Conservation (phyloP, 2,888 invertebrate genomes). For the Synergus japonicus region DNA sequence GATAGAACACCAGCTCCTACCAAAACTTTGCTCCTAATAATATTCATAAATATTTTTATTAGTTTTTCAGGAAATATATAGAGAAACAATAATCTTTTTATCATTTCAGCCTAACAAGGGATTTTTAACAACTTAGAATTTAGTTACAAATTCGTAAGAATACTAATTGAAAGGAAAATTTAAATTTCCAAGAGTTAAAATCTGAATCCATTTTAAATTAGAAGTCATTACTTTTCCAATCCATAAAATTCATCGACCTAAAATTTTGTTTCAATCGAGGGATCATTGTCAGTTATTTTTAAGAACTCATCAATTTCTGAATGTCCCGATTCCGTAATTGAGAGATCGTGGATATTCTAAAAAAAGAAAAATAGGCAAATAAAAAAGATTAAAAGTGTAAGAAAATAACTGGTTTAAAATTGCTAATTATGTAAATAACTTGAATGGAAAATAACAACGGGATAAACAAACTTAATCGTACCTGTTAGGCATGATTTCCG, state of each 20-base stretch:
- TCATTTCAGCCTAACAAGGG: too few species aligned
- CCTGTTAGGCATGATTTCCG: constrained; percentile 68
- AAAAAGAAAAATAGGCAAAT: not conserved
- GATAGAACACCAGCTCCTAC: constrained; percentile 62
- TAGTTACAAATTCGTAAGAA: too few species aligned
- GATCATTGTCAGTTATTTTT: not conserved
- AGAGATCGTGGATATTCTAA: not conserved
- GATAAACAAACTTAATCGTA: constrained; percentile 49
- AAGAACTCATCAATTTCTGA: not conserved
- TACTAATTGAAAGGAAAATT: too few species aligned
- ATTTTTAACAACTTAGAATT: too few species aligned
- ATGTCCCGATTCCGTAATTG: not conserved
- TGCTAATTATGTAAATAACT: not conserved
- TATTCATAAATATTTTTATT: constrained; percentile 19
- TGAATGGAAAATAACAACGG: constrained; percentile 35
- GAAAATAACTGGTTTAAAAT: not conserved
- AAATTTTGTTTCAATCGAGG: too few species aligned
- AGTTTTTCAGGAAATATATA: not conserved
- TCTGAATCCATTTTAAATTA: too few species aligned
- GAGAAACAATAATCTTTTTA: too few species aligned
- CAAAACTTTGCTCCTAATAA: constrained; percentile 62
- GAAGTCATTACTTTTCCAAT: too few species aligned
- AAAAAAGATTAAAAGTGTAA: too few species aligned
- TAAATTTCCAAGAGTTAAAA: too few species aligned
- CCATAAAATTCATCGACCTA: too few species aligned